Conservation (phyloP, 2,888 invertebrate species). For the Sesamia inferens region DNA sequence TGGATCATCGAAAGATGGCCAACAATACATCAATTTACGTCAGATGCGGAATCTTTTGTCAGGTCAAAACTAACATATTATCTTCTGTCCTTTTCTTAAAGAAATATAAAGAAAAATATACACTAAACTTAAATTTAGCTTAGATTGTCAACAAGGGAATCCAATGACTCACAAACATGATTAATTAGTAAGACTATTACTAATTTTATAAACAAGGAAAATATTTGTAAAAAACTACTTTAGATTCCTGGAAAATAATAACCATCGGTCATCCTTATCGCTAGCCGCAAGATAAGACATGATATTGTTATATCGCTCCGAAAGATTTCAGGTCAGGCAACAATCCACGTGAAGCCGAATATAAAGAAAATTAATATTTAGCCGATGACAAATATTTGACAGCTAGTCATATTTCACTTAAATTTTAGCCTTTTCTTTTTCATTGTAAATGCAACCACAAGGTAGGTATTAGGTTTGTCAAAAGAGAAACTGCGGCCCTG, state of each 20-base stretch:
- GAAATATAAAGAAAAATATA: too few relatives aligned
- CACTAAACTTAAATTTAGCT: too few relatives aligned
- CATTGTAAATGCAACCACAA: neutral
- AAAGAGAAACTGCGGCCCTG: too few relatives aligned
- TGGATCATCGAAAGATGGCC: too few relatives aligned
- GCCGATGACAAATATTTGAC: slow-evolving; percentile 7
- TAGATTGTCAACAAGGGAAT: too few relatives aligned
- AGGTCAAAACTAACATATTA: too few relatives aligned
- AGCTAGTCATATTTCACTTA: neutral
- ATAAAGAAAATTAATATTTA: neutral
- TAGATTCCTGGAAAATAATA: slow-evolving; percentile 32
- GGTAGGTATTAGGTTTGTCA: too few relatives aligned
- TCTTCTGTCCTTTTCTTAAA: too few relatives aligned
- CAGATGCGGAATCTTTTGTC: too few relatives aligned
- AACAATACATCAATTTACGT: too few relatives aligned
- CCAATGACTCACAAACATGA: neutral
- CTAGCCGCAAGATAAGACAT: slow-evolving; percentile 18
- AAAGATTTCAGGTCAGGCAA: slow-evolving; percentile 41
- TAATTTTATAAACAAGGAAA: neutral
- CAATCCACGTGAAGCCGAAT: slow-evolving; percentile 14
- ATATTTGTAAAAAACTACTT: slow-evolving; percentile 13
- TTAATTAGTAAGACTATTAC: neutral
- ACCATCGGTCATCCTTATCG: slow-evolving; percentile 44
- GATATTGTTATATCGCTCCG: slow-evolving; percentile 31
- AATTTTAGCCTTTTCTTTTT: neutral